A percentile compares a stretch with the other conserved stretches of the same genome.
Evolutionary conservation across 2,888 invertebrate genomes (phyloP).

Genomic region (Drosophila differens): DNA sequence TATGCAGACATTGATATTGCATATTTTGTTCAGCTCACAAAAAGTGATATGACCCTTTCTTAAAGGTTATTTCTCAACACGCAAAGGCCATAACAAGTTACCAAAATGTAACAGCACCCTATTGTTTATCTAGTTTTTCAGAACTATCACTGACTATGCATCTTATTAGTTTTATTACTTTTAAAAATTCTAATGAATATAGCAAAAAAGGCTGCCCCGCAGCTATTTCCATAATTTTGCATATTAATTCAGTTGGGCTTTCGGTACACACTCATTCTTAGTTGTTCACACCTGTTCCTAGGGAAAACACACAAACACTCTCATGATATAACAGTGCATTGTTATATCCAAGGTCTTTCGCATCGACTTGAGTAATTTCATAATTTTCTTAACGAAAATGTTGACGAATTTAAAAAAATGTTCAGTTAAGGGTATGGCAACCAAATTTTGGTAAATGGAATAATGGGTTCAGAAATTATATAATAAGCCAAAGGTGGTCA

Average conservation of each 20-base stretch:
- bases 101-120: not conserved
- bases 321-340: slow-evolving; percentile 43
- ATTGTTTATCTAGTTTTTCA: not conserved
- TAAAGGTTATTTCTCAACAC: not conserved
- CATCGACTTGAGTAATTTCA: slow-evolving; percentile 47
- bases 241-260: slow-evolving; percentile 9
- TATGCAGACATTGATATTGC: not conserved
- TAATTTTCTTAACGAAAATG: slow-evolving; percentile 54
- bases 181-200: slow-evolving; percentile 6
- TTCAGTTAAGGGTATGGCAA: slow-evolving; percentile 46
- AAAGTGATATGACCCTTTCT: not conserved
- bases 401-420: slow-evolving; percentile 68
- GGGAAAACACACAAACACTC: slow-evolving; percentile 8
- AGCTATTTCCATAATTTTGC: slow-evolving; percentile 9
- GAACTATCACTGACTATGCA: slow-evolving; percentile 4
- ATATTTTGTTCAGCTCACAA: not conserved
- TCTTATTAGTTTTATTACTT: slow-evolving; percentile 4
- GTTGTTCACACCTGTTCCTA: slow-evolving; percentile 12
- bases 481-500: slow-evolving; percentile 64
- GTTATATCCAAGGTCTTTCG: slow-evolving; percentile 57
- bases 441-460: slow-evolving; percentile 67
- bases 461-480: slow-evolving; percentile 71
- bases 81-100: not conserved
- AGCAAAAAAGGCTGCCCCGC: not conserved
- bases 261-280: slow-evolving; percentile 16